Evolutionary conservation across 2,888 invertebrate genomes (phyloP), one percentile per base, ranked within the genome.

Genomic region (Xestia sexstrigata): DNA sequence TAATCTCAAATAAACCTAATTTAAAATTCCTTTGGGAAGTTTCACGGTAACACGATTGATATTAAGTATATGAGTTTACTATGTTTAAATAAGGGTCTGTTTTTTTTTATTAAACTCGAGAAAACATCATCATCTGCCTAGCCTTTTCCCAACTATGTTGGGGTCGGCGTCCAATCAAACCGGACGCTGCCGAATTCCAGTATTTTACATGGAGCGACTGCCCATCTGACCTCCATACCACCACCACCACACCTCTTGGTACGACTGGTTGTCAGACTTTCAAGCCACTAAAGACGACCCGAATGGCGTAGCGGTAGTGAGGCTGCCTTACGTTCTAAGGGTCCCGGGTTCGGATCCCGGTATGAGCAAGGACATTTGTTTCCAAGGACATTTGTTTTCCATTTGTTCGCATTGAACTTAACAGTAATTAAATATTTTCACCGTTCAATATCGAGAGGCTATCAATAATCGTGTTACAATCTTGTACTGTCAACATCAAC

Each of bases 401-500:
- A n/a, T n/a, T n/a, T n/a, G n/a, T n/a, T n/a, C n/a, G n/a, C n/a
- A n/a, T n/a, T n/a, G n/a, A n/a, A n/a, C n/a, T n/a, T n/a, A n/a
- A n/a, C 63, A 81, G n/a, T 65, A 35, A 68, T 70, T 62, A 71
- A 13, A 49, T 35, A 35, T 35, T 74, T 63, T 65, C 30, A 70
- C 30, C 49, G 65, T 23, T 39, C 63, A 70, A 72, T 63, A 73
- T 70, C 68, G 42, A 72, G 52, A 65, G 49, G 74, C 73, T 58
- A 72, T 81, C 58, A 72, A 69, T 82, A 82, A 72, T 70, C 26
- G 69, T 39, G 45, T 81, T 39, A 62, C 49, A 76, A 69, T 81
- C 4, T 70, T 63, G 71, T 74, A 82, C 42, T 47, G 47, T 55
- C 67, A 70, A 62, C 63, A 11, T 26, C 11, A 63, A 39, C 26